Base-by-base conservation (phyloP, 2,113 vertebrate genomes). In the Trachemys scripta region DNA sequence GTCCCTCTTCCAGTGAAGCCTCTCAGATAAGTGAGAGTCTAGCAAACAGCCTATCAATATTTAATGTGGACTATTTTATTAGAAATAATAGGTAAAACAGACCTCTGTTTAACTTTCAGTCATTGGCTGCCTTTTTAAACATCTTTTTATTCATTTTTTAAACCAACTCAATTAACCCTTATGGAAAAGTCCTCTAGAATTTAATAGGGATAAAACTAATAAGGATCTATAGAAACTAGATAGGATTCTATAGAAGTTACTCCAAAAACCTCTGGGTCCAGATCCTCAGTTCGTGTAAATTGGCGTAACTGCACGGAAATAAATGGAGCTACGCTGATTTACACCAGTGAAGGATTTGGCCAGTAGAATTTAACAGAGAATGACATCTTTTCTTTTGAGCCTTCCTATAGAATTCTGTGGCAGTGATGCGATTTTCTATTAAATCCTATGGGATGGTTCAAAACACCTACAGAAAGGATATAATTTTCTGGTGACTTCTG, bases 401-500 rank as follows among this genome's bases (percentile, higher is more conserved):
- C 81, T 90, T 72, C 53, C 85, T 72, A n/a, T 35, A 51, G 83
- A 72, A 75, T 42, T 24, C 0, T 3, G 62, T 54, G 89, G 38
- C 53, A 84, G 45, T 2, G 45, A 92, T 29, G 5, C 47, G 53
- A 0, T 87, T 82, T 92, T 87, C 69, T 80, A 6, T 12, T 92
- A 84, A 72, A 84, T 69, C 83, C 13, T 89, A 42, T 29, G 35
- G 2, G 53, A 72, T 76, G 83, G 45, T 80, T 82, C 53, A 53
- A 89, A 95, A 7, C 49, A 72, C 72, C 65, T 69, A 54, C 89
- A 57, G 78, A 2, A 50, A 80, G 54, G 80, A 91, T 80, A 6
- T 95, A 80, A 72, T 90, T 96, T 80, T 91, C 62, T 86, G 25
- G 47, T 92, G 65, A 84, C 79, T 96, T 94, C 91, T 88, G 93